phyloP scores from a whole-genome alignment of 2,113 vertebrate genomes.

The Oncorhynchus keta region DNA sequence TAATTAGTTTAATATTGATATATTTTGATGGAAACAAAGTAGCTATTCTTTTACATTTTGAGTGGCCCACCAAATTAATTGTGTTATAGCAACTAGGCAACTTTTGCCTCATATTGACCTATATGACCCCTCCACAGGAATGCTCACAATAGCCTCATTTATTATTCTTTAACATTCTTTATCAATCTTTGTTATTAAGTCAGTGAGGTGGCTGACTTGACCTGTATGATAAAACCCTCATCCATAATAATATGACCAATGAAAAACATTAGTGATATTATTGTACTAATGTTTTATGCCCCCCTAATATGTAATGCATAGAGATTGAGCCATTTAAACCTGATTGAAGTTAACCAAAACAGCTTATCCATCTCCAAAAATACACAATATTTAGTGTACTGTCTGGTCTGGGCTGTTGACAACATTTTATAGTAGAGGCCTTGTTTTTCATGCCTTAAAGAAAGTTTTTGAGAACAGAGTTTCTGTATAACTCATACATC shows the following conservation, averaged over 20 bases:
- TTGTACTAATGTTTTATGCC: background rate
- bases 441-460: background rate
- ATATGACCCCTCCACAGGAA: no score
- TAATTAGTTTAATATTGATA: no score
- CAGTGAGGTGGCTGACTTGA: background rate
- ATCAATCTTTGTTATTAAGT: background rate
- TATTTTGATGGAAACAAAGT: no score
- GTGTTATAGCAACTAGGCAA: no score
- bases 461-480: background rate
- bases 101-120: no score
- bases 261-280: background rate
- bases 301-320: background rate
- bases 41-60: no score
- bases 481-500: background rate
- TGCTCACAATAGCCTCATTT: no score
- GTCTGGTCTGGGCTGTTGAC: no score
- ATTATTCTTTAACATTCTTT: background rate
- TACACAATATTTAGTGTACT: no score
- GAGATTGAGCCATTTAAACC: background rate
- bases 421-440: background rate
- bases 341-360: background rate
- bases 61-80: no score
- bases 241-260: constrained; percentile 1
- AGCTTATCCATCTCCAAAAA: background rate
- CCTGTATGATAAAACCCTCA: background rate